Percentiles rank a stretch among this genome's conserved stretches.
Conservation (phyloP, 2,797 vertebrate genomes). For the Halcyon smyrnensis region DNA sequence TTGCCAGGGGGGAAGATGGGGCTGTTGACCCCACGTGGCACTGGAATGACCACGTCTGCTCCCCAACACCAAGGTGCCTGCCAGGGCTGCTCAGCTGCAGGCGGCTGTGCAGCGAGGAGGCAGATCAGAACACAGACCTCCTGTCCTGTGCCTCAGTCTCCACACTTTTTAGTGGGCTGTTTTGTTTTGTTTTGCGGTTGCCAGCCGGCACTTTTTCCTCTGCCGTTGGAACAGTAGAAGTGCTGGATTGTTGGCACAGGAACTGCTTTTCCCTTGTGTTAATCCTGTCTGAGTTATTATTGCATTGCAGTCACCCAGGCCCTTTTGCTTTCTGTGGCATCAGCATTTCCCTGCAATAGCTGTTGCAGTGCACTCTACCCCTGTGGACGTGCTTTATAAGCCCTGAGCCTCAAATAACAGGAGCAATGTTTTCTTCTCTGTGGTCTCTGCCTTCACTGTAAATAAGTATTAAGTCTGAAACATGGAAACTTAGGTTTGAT, state of each 20-base stretch:
- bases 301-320: slow-evolving; percentile 31
- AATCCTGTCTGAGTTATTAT: slow-evolving; percentile 74
- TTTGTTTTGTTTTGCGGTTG: not conserved
- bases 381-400: slow-evolving; percentile 45
- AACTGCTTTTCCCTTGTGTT: slow-evolving; percentile 68
- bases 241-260: not conserved
- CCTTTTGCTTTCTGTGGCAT: slow-evolving; percentile 69
- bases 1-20: not conserved
- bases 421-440: not conserved
- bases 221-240: slow-evolving; percentile 35
- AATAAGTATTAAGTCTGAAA: not conserved
- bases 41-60: accelerated
- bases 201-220: not conserved
- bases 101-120: not conserved
- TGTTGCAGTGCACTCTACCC: slow-evolving; percentile 17
- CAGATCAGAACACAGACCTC: not conserved
- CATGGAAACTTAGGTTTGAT: not conserved
- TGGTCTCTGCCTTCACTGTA: not conserved
- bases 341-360: slow-evolving; percentile 72
- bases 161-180: not conserved
- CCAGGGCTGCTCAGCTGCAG: not conserved
- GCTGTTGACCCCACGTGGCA: accelerated
- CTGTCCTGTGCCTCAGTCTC: not conserved
- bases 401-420: not conserved
- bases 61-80: accelerated